phyloP scores from a whole-genome alignment of 2,797 vertebrate species.

The Lagocephalus sceleratus region DNA sequence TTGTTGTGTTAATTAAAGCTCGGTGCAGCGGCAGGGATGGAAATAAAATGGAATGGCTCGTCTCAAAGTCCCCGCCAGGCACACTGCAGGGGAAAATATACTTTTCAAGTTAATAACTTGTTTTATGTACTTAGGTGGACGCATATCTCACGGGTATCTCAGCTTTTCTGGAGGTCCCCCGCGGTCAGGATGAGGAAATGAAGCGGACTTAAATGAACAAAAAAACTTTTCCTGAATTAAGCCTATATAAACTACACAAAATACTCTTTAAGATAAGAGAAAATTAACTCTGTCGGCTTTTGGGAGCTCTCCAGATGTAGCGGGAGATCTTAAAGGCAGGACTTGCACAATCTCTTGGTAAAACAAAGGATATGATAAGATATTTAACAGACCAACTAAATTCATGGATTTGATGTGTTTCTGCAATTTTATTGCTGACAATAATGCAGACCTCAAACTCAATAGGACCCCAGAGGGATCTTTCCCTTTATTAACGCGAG shows the following conservation, averaged over 20 bases:
- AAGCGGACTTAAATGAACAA: slow-evolving; percentile 20
- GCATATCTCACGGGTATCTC: slow-evolving; percentile 27
- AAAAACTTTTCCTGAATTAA: background rate
- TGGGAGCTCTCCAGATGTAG: no score
- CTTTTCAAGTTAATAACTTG: slow-evolving; percentile 60
- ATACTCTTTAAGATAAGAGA: background rate
- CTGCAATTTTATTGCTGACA: no score
- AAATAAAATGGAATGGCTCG: slow-evolving; percentile 14
- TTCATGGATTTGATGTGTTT: no score
- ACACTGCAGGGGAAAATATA: slow-evolving; percentile 49
- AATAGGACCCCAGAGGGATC: no score
- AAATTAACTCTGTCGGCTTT: no score
- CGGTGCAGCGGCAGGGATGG: slow-evolving; percentile 40
- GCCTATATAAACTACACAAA: background rate
- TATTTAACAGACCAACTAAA: no score
- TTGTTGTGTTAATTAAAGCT: slow-evolving; percentile 74
- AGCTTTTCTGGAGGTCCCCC: slow-evolving; percentile 15
- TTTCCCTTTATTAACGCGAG: no score
- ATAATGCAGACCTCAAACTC: no score
- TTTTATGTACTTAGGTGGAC: slow-evolving; percentile 49
- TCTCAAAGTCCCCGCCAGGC: slow-evolving; percentile 37
- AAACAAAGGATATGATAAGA: no score
- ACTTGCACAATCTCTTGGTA: no score
- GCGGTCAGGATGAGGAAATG: slow-evolving; percentile 21
- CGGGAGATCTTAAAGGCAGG: no score